phyloP scores from a whole-genome alignment of 2,113 vertebrate species.

The Spilogale gracilis region DNA sequence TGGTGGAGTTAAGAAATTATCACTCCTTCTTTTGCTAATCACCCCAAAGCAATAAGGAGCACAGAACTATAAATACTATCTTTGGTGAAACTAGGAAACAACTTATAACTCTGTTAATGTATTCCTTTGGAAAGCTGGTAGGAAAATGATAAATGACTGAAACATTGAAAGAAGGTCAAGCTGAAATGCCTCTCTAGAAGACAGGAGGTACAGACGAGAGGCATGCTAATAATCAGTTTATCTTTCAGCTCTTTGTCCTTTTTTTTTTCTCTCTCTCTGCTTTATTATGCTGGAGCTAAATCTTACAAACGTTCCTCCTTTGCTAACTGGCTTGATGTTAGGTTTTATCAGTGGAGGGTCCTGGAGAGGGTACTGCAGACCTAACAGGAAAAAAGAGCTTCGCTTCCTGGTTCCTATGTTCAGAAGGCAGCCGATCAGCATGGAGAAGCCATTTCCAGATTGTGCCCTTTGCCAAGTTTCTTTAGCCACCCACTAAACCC shows the following conservation, averaged over 20 bases:
- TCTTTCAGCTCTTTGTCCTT: not conserved
- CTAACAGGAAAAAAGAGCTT: not conserved
- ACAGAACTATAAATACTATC: not conserved
- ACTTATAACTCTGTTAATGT: not conserved
- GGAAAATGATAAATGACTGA: not conserved
- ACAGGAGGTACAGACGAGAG: not conserved
- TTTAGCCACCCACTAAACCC: not conserved
- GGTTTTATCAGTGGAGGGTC: not conserved
- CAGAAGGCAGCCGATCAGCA: not conserved
- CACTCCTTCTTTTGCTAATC: not conserved
- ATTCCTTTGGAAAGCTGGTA: not conserved
- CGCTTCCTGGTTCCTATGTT: not conserved
- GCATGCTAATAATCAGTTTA: not conserved
- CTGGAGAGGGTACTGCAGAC: not conserved
- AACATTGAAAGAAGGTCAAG: not conserved
- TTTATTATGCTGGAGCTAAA: not conserved
- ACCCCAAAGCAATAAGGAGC: not conserved
- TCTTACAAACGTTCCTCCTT: not conserved
- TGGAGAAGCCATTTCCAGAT: not conserved
- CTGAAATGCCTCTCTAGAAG: not conserved
- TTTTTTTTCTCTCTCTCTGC: not conserved
- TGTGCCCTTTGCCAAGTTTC: not conserved
- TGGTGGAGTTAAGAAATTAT: not conserved
- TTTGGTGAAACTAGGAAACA: not conserved
- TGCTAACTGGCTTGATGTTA: not conserved